These are phyloP conservation scores for Solenopsis fugax DNA, from an alignment of 1,140 invertebrate species.

Conservation along the genomic window DNA sequence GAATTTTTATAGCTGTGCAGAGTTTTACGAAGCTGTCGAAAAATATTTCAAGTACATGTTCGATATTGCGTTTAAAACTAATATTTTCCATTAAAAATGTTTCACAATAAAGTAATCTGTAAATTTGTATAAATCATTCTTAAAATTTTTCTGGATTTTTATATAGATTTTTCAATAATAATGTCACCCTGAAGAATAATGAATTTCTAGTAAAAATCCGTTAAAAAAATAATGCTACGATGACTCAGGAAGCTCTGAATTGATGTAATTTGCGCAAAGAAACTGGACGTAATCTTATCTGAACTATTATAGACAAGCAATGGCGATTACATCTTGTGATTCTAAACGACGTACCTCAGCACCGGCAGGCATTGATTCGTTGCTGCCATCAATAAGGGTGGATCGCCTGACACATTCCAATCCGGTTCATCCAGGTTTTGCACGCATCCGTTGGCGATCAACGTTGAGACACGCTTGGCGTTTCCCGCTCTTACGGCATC, in stretches of 20 bases:
- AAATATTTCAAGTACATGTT: background rate
- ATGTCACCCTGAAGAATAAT: background rate
- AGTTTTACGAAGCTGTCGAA: background rate
- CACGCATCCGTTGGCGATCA: constrained; percentile 79
- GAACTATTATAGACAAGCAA: background rate
- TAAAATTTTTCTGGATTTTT: constrained; percentile 1
- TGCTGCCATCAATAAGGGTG: constrained; percentile 83
- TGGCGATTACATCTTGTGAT: background rate
- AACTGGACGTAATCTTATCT: background rate
- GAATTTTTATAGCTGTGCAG: background rate
- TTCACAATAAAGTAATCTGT: background rate
- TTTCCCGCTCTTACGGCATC: constrained; percentile 81
- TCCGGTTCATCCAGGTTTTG: constrained; percentile 83
- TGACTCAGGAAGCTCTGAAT: background rate
- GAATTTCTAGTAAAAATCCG: background rate
- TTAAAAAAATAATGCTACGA: background rate
- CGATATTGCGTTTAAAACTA: background rate
- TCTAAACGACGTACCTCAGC: constrained; percentile 77
- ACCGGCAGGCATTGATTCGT: constrained; percentile 81
- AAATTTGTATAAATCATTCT: background rate
- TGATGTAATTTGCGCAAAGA: background rate
- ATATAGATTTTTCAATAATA: background rate
- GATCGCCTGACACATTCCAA: constrained; percentile 84
- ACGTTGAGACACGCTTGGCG: constrained; percentile 72
- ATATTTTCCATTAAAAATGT: background rate